phyloP scores from a whole-genome alignment of 2,888 invertebrate species.

The Kuschelorhynchus macadamiae region DNA sequence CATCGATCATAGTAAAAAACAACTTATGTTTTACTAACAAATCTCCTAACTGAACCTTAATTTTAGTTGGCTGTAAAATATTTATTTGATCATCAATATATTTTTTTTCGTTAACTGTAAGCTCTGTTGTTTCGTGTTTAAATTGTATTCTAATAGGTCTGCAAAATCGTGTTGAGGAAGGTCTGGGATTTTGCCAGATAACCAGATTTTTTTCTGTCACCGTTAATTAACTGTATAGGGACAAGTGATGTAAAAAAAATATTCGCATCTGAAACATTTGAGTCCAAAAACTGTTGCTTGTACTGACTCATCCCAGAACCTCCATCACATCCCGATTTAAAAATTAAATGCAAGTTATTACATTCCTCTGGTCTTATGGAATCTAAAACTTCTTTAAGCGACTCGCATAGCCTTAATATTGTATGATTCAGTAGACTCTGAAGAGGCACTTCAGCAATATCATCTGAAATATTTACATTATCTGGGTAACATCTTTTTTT shows the following conservation, averaged over 20 bases:
- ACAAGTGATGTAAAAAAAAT: conserved; percentile 55
- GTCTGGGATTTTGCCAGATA: too few relatives aligned
- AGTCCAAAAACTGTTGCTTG: conserved; percentile 47
- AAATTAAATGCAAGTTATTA: conserved; percentile 19
- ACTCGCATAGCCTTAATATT: conserved; percentile 1
- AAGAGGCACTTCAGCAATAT: too few relatives aligned
- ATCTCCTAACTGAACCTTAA: background rate
- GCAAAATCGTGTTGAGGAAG: too few relatives aligned
- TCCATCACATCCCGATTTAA: conserved; percentile 7
- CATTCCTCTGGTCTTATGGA: background rate
- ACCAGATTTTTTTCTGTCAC: conserved; percentile 38
- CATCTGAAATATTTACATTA: conserved; percentile 17
- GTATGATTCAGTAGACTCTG: conserved; percentile 17
- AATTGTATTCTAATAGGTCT: too few relatives aligned
- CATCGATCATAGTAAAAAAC: conserved; percentile 32
- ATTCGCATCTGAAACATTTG: conserved; percentile 49
- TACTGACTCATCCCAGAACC: conserved; percentile 16
- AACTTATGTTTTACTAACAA: conserved; percentile 36
- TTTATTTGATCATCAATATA: too few relatives aligned
- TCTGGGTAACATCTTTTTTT: conserved; percentile 23
- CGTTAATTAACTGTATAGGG: conserved; percentile 56
- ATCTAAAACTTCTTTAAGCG: conserved; percentile 20
- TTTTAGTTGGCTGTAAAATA: conserved; percentile 1
- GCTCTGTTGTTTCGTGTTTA: too few relatives aligned
- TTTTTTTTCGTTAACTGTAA: too few relatives aligned